Evolutionary conservation across 2,797 vertebrate genomes (phyloP), one percentile per base, ranked within the genome.

Genomic region (Coregonus ussuriensis): DNA sequence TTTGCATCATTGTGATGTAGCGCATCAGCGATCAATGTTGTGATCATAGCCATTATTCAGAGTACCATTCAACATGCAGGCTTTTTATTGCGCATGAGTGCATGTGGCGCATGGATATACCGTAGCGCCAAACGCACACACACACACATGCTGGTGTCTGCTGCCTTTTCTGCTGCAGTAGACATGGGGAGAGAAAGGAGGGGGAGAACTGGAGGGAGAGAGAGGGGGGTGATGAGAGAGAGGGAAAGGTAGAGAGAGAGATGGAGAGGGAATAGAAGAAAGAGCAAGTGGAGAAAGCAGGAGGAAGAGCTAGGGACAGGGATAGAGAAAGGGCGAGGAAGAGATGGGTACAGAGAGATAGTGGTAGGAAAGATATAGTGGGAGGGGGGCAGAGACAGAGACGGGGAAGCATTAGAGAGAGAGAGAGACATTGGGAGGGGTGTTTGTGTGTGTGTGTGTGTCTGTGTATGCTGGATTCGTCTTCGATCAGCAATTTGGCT

Each of bases 111-210:
- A 29, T 76, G 75, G 74, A 85, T 87, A 76, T 80, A 79, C 79
- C 77, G 75, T 89, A 84, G 87, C 77, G 78, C 54, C 74, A 31
- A 31, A 54, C 70, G 63, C 35, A 63, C 67, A 31, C 5, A 72
- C 4, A 33, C 33, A 33, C 33, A 33, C 4, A 33, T 33, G 33
- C 33, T 33, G 33, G 86, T 90, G 87, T 89, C 88, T 86, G 88
- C 91, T 90, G 88, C 88, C 88, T 88, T 93, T 91, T 93, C 88
- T 92, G 91, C 93, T 93, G 93, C 91, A 83, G 79, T 78, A 81
- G 88, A 89, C 87, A 82, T 83, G 75, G 81, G 88, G 83, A 84
- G 77, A 6, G 78, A 84, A 82, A 75, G 77, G 78, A 84, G 86
- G 81, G 66, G 54, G 83, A 83, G 81, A 11, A 74, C 53, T 21